phyloP scores from a whole-genome alignment of 2,113 vertebrate genomes.

The Vombatus ursinus region DNA sequence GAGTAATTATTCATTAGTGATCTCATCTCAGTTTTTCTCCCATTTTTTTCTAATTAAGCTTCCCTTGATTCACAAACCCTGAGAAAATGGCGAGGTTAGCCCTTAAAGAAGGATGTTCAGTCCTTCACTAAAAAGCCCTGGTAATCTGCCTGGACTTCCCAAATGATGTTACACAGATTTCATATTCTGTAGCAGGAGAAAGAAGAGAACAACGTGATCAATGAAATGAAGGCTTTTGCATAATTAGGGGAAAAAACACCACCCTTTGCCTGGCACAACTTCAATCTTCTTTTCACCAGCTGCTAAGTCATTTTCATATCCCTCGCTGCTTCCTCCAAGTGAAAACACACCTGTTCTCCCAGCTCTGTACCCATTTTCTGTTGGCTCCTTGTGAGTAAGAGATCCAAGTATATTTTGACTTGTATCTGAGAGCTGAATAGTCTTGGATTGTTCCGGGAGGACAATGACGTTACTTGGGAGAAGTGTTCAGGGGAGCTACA shows the following conservation, averaged over 20 bases:
- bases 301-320: conserved; percentile 88
- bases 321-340: conserved; percentile 81
- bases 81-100: conserved; percentile 55
- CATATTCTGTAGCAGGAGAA: conserved; percentile 71
- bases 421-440: conserved; percentile 70
- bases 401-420: conserved; percentile 79
- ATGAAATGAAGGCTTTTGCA: conserved; percentile 82
- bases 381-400: conserved; percentile 78
- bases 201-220: conserved; percentile 81
- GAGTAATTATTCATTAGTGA: conserved; percentile 26
- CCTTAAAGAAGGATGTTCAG: conserved; percentile 39
- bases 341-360: conserved; percentile 89
- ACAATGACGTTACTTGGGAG: conserved; percentile 54
- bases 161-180: conserved; percentile 65
- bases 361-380: conserved; percentile 83
- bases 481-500: conserved; percentile 14
- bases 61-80: conserved; percentile 47
- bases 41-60: conserved; percentile 68
- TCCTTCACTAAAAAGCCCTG: conserved; percentile 63
- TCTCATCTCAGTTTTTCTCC: conserved; percentile 56
- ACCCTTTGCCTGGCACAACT: conserved; percentile 84
- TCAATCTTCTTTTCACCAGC: conserved; percentile 87
- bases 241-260: conserved; percentile 80
- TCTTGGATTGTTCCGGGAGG: conserved; percentile 62
- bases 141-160: conserved; percentile 69